Percentiles rank a stretch among this genome's conserved stretches.
phyloP scores from a whole-genome alignment of 2,888 invertebrate species.

The Heliconius cydno region DNA sequence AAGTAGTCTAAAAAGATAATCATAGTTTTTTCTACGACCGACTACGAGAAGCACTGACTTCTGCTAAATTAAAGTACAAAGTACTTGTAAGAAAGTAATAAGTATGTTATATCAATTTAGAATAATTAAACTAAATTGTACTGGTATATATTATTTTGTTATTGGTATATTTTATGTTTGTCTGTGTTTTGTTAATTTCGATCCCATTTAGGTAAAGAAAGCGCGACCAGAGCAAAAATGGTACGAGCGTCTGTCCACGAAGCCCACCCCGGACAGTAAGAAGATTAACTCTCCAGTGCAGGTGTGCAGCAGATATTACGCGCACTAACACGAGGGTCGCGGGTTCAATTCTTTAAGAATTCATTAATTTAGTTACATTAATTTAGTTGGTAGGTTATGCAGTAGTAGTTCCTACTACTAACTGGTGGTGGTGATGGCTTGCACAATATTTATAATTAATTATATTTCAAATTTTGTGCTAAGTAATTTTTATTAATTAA shows the following conservation, averaged over 20 bases:
- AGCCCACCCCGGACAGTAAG: slow-evolving; percentile 60
- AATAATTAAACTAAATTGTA: not conserved
- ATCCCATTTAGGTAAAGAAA: slow-evolving; percentile 65
- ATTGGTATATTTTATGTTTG: not conserved
- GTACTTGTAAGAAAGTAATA: not conserved
- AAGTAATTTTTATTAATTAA: too few species aligned
- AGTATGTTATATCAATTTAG: not conserved
- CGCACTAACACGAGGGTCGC: slow-evolving; percentile 44
- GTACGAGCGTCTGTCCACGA: slow-evolving; percentile 76
- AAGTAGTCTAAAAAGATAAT: not conserved
- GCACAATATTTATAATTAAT: not conserved
- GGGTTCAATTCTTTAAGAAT: not conserved
- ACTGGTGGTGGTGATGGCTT: slow-evolving; percentile 22
- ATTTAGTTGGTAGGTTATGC: not conserved
- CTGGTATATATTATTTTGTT: not conserved
- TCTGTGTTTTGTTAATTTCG: slow-evolving; percentile 14
- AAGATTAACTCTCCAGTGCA: slow-evolving; percentile 66
- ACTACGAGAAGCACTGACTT: not conserved
- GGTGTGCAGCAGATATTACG: slow-evolving; percentile 59
- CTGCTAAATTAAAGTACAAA: too few species aligned
- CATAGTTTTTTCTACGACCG: not conserved
- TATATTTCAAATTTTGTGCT: not conserved
- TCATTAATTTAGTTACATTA: not conserved
- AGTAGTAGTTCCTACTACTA: not conserved
- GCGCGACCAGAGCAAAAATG: slow-evolving; percentile 67